Evolutionary conservation across 2,888 invertebrate genomes (phyloP), one percentile per base, ranked within the genome.

Genomic region (Andrena haemorrhoa): DNA sequence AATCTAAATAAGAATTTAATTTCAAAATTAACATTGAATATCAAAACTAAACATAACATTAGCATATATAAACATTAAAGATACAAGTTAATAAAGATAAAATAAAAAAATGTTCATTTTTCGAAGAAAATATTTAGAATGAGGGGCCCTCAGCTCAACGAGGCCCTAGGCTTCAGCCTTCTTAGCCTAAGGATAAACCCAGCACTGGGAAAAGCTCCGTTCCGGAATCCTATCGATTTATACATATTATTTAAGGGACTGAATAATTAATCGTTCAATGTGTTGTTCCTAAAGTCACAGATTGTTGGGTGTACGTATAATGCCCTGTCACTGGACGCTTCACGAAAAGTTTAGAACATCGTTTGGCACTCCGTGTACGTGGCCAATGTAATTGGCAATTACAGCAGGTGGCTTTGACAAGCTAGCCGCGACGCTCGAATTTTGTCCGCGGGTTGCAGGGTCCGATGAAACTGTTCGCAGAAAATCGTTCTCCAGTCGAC

Each of bases 331-430:
- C 33, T 71, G 61, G 53, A 73, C 71, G 70, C 75, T 51, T 66
- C 56, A 65, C 33, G 41, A 81, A 84, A 75, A 82, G 84, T 61
- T 74, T 23, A 35, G 53, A 66, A 26, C 68, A 41, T 35, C 72
- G 70, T 81, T 80, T 84, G 84, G 86, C 84, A 72, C 53, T 60
- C 68, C 33, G 79, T 72, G 74, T 82, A 81, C 82, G 70, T 75
- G 61, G 35, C 68, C 77, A 75, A 69, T 84, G 75, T 88, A 87
- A 87, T 88, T 86, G 87, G 79, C 88, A 87, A 86, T 87, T 88
- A 88, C 84, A 84, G 82, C 87, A 86, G 82, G 49, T 88, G 84
- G 84, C 86, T 82, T 79, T 86, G 86, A 86, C 88, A 88, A 76
- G 49, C 75, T 79, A 74, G n/a, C 56, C 20, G 72, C 68, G 77